A percentile compares a stretch with the other conserved stretches of the same genome.
Evolutionary conservation across 2,888 invertebrate genomes (phyloP).

Genomic region (Ephialtes manifestator): DNA sequence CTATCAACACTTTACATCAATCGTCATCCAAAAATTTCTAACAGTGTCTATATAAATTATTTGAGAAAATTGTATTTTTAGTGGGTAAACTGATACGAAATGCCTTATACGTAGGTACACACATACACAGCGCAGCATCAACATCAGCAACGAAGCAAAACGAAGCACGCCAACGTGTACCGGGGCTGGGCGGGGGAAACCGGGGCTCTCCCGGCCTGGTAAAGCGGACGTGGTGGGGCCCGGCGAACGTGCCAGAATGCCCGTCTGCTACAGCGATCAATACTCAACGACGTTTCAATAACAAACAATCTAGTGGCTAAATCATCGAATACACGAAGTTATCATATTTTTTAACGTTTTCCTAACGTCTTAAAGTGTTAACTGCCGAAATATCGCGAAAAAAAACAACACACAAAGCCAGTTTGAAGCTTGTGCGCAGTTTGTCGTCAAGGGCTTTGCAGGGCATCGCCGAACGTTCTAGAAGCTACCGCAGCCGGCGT

Average conservation of each 20-base stretch:
- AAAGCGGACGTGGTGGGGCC: slow-evolving; percentile 71
- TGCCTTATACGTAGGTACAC: background rate
- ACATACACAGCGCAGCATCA: slow-evolving; percentile 9
- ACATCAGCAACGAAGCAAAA: slow-evolving; percentile 35
- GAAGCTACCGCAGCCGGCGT: slow-evolving; percentile 66
- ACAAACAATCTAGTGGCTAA: slow-evolving; percentile 28
- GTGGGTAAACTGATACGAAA: no score
- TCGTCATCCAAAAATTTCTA: no score
- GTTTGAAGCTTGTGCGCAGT: slow-evolving; percentile 67
- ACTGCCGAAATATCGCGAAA: background rate
- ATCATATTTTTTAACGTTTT: slow-evolving; percentile 15
- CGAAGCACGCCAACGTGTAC: slow-evolving; percentile 38
- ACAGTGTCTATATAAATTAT: no score
- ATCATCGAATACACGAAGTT: background rate
- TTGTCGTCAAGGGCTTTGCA: slow-evolving; percentile 65
- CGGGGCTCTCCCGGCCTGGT: slow-evolving; percentile 58
- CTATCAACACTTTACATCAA: no score
- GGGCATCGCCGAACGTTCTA: slow-evolving; percentile 68
- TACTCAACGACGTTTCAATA: slow-evolving; percentile 73
- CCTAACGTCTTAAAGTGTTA: background rate
- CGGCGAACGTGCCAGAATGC: slow-evolving; percentile 83
- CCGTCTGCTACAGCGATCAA: slow-evolving; percentile 80
- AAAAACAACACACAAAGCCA: slow-evolving; percentile 19
- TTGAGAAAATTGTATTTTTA: no score
- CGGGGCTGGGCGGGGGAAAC: slow-evolving; percentile 52